Conservation (phyloP, 2,888 invertebrate genomes). For the Sceliomorpha sp. region DNA sequence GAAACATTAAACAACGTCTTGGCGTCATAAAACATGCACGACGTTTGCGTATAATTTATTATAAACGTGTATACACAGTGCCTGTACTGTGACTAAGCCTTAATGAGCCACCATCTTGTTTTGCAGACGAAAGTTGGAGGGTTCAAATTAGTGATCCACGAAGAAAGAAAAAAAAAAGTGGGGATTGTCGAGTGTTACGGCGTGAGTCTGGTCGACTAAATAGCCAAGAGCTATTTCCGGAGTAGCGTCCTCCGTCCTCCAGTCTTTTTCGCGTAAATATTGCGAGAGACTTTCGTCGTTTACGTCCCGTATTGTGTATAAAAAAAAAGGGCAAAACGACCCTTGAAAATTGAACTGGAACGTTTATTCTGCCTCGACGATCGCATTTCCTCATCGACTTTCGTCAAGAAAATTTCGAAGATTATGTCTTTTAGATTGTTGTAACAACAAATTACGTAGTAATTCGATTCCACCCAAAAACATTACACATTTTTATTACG, state of each 20-base stretch:
- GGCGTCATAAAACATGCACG: constrained; percentile 3
- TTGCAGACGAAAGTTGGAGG: constrained; percentile 38
- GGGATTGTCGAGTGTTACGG: constrained; percentile 36
- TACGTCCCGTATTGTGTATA: constrained; percentile 40
- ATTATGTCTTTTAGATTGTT: too few species aligned
- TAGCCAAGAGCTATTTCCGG: constrained; percentile 59
- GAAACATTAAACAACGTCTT: too few species aligned
- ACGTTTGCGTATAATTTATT: constrained; percentile 10
- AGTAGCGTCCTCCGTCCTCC: constrained; percentile 51
- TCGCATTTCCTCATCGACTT: too few species aligned
- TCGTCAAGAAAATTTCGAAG: too few species aligned
- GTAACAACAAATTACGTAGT: too few species aligned
- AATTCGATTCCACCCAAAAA: too few species aligned
- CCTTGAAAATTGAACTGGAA: neutral
- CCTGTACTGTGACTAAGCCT: constrained; percentile 17
- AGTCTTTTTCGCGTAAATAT: constrained; percentile 52
- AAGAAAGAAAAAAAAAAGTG: constrained; percentile 36
- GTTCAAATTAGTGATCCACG: constrained; percentile 49
- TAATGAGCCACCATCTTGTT: constrained; percentile 50
- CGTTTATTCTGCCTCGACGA: neutral
- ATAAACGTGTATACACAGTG: constrained; percentile 6
- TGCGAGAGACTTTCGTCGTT: constrained; percentile 50
- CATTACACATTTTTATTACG: too few species aligned
- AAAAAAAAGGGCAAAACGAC: constrained; percentile 15
- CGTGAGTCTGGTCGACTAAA: constrained; percentile 58